Evolutionary conservation across 2,797 vertebrate genomes (phyloP), one percentile per base, ranked within the genome.

Genomic region (Falco cherrug): DNA sequence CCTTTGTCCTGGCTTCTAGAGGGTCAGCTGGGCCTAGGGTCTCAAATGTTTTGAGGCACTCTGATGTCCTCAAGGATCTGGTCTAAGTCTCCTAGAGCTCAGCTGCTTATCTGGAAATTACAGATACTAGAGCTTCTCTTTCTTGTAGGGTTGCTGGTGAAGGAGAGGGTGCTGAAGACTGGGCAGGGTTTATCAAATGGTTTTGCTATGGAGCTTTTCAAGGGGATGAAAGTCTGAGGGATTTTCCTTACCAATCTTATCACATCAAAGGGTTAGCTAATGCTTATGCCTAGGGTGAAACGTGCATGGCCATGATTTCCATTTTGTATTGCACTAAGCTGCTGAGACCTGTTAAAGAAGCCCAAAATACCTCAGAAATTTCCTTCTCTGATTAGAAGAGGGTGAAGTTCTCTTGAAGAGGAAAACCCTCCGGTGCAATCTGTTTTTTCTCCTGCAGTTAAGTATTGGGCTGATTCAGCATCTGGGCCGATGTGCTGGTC

Each of bases 381-480:
- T 87, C 84, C 56, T 70, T 89, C 75, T 77, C 84, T 60, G 54
- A 87, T 93, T 65, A 84, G 64, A 73, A 80, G 18, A 45, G 41
- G 22, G 28, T 47, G 25, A 89, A 87, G 31, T 80, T 74, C 48
- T 77, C 74, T 76, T 95, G 89, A 96, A 96, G 96, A 93, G 95
- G 88, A 95, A 95, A 92, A 53, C 76, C 26, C 35, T 71, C 50
- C 64, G n/a, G 45, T 84, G 68, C 48, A 70, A 82, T 84, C 68
- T 50, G 9, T 90, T 90, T 95, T 94, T 94, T 67, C 81, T 93
- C 78, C 90, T 41, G 41, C n/a, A 57, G 60, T 80, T 93, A 85
- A 77, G 92, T 85, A 90, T 89, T 68, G 84, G 85, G 89, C 94
- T 97, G 93, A 96, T 93, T 93, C 95, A 96, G 94, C 89, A 84